Conservation (phyloP, 2,113 vertebrate genomes). For the Brachyhypopomus occidentalis region DNA sequence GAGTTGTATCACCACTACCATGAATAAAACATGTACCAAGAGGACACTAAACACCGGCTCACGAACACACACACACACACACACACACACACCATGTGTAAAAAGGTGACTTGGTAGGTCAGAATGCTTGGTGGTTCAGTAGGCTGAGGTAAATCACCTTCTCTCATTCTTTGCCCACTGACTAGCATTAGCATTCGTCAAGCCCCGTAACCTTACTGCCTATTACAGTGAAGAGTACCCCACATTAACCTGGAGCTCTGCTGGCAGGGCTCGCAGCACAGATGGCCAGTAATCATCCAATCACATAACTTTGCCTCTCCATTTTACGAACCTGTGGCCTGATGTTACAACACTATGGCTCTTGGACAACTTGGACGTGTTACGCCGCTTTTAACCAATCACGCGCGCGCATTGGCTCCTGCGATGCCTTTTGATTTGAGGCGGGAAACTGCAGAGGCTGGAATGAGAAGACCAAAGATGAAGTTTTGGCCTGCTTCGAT, state of each 20-base stretch:
- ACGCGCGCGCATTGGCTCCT: background rate
- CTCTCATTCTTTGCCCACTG: slow-evolving; percentile 33
- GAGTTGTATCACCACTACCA: background rate
- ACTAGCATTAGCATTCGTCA: slow-evolving; percentile 39
- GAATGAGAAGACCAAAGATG: slow-evolving; percentile 1
- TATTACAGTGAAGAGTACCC: slow-evolving; percentile 16
- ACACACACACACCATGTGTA: slow-evolving; percentile 21
- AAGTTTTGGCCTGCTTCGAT: background rate
- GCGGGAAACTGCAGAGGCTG: background rate
- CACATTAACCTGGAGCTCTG: background rate
- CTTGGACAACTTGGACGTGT: no score
- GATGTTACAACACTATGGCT: background rate
- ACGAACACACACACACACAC: slow-evolving; percentile 17
- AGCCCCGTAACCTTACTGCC: slow-evolving; percentile 15
- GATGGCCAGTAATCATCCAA: background rate
- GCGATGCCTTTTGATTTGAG: background rate
- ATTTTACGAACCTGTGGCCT: background rate
- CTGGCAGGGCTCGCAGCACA: slow-evolving; percentile 5
- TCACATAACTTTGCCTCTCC: background rate
- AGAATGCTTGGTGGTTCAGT: slow-evolving; percentile 35
- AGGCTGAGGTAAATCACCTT: slow-evolving; percentile 44
- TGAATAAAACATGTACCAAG: slow-evolving; percentile 31
- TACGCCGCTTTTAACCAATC: background rate
- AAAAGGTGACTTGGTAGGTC: slow-evolving; percentile 46
- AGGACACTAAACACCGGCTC: slow-evolving; percentile 12